phyloP scores from a whole-genome alignment of 2,888 invertebrate species.

The Ectobius pallidus region DNA sequence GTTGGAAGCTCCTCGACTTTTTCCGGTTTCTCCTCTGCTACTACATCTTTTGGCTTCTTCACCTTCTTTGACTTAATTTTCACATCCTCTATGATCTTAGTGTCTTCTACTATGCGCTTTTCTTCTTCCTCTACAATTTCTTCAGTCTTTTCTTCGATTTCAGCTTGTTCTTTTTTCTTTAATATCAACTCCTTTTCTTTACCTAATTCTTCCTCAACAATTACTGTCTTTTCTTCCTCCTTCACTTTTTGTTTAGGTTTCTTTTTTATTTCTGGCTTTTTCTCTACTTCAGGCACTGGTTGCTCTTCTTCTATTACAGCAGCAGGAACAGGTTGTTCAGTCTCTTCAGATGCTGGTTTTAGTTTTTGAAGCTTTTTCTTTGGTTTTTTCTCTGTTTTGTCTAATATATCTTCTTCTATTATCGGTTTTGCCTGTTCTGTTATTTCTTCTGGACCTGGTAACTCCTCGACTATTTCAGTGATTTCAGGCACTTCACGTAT shows the following conservation, averaged over 20 bases:
- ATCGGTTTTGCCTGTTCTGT: not conserved
- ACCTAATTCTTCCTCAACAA: not conserved
- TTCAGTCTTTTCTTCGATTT: conserved; percentile 42
- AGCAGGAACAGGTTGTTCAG: too few relatives aligned
- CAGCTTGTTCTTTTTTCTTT: conserved; percentile 42
- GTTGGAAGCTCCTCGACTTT: conserved; percentile 45
- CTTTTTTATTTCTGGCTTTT: conserved; percentile 8
- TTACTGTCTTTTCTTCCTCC: conserved; percentile 23
- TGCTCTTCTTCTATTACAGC: conserved; percentile 23
- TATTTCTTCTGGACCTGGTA: conserved; percentile 7
- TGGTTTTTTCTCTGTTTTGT: not conserved
- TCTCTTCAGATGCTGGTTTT: not conserved
- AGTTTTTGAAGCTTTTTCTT: conserved; percentile 12
- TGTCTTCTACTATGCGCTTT: conserved; percentile 32
- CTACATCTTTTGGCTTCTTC: not conserved
- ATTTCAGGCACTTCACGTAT: conserved; percentile 9
- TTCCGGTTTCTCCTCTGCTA: conserved; percentile 42
- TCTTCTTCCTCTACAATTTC: conserved; percentile 42
- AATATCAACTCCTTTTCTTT: conserved; percentile 46
- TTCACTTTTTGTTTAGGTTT: conserved; percentile 2
- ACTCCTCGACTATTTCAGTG: not conserved
- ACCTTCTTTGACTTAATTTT: not conserved
- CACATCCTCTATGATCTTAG: not conserved
- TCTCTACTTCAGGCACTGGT: not conserved
- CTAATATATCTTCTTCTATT: conserved; percentile 11